Percentiles rank a stretch among this genome's conserved stretches.
Evolutionary conservation across 2,797 vertebrate species (phyloP).

Genomic region (Arctocebus calabarensis): DNA sequence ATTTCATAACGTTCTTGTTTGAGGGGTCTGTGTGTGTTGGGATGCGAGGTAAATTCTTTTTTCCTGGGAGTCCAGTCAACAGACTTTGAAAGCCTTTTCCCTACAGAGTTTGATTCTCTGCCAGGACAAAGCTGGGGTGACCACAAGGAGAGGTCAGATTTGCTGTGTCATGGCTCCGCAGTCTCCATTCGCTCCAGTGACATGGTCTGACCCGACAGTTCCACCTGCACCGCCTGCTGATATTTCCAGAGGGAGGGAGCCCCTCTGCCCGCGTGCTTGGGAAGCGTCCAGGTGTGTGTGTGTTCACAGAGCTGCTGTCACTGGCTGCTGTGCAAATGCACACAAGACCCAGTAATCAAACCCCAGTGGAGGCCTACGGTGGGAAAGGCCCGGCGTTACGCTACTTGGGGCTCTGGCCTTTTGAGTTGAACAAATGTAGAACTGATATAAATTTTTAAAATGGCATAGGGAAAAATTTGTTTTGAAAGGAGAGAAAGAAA

Average conservation of each 20-base stretch:
- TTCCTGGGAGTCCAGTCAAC: neutral
- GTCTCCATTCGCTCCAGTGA: neutral
- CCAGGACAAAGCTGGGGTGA: neutral
- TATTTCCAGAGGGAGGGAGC: neutral
- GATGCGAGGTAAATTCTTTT: conserved; percentile 1
- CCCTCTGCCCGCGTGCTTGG: neutral
- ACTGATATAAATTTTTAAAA: conserved; percentile 45
- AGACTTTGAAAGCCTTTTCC: neutral
- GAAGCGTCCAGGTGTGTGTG: neutral
- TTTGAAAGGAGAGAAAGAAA: conserved; percentile 71
- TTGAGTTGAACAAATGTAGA: conserved; percentile 10
- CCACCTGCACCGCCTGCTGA: neutral
- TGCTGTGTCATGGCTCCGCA: neutral
- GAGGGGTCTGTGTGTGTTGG: neutral
- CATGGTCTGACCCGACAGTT: neutral
- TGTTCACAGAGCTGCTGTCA: neutral
- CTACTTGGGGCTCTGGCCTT: neutral
- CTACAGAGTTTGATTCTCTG: neutral
- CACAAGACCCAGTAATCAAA: neutral
- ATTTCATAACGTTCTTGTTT: neutral
- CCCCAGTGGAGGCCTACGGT: neutral
- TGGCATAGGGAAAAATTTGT: conserved; percentile 38
- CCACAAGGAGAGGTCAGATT: neutral
- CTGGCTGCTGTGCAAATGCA: neutral
- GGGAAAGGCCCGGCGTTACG: neutral